Conservation (phyloP, 2,797 vertebrate genomes). For the Coregonus suidteri region DNA sequence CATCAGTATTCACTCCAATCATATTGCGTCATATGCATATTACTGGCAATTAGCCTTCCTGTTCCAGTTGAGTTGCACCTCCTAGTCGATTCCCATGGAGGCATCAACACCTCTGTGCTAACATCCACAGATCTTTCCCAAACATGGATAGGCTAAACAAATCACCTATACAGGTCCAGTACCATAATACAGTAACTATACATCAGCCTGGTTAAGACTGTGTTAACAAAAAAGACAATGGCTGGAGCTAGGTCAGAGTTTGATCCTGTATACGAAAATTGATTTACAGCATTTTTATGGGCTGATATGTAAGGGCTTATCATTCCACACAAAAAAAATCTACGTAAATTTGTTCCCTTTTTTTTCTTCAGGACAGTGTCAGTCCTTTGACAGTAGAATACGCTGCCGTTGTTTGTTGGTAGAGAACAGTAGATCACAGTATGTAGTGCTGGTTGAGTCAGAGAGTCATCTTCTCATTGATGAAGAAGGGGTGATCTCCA, state of each 20-base stretch:
- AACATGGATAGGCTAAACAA: slow-evolving; percentile 44
- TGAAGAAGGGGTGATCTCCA: not conserved
- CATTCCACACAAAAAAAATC: slow-evolving; percentile 45
- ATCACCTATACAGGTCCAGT: slow-evolving; percentile 41
- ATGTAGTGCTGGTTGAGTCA: slow-evolving; percentile 24
- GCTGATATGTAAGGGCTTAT: slow-evolving; percentile 51
- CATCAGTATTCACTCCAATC: slow-evolving; percentile 3
- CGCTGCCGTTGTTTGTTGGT: not conserved
- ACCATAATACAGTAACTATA: slow-evolving; percentile 5
- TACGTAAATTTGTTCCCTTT: not conserved
- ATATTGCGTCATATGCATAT: slow-evolving; percentile 12
- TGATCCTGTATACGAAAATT: slow-evolving; percentile 32
- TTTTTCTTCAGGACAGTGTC: slow-evolving; percentile 3
- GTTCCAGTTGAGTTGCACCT: slow-evolving; percentile 29
- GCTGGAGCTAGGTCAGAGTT: slow-evolving; percentile 33
- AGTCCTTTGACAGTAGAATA: slow-evolving; percentile 5
- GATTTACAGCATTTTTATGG: slow-evolving; percentile 42
- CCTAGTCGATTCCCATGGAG: slow-evolving; percentile 35
- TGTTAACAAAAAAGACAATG: slow-evolving; percentile 22
- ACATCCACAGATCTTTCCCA: slow-evolving; percentile 25
- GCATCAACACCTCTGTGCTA: slow-evolving; percentile 24
- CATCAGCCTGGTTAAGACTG: slow-evolving; percentile 24
- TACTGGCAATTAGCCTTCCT: slow-evolving; percentile 44
- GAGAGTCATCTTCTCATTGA: slow-evolving; percentile 18
- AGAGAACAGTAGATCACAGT: not conserved